Evolutionary conservation across 2,113 vertebrate genomes (phyloP).

Genomic region (Otocyon megalotis): DNA sequence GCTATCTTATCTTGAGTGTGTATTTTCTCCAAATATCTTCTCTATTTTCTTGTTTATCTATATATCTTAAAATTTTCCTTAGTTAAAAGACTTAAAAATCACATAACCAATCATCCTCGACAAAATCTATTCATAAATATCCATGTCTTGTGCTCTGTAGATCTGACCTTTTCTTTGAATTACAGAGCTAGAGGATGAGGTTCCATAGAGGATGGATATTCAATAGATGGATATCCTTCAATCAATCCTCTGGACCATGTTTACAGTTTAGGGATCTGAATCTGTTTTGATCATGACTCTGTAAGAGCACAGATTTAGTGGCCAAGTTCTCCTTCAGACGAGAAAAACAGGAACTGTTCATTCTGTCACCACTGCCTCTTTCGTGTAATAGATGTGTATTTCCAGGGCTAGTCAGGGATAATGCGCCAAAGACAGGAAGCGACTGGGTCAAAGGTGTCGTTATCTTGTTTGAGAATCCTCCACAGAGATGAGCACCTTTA

Average conservation of each 20-base stretch:
- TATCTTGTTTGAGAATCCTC: not conserved
- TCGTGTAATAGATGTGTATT: not conserved
- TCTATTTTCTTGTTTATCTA: conserved; percentile 4
- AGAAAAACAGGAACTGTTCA: conserved; percentile 73
- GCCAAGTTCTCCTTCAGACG: conserved; percentile 60
- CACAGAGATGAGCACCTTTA: not conserved
- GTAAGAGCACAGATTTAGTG: not conserved
- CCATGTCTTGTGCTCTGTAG: not conserved
- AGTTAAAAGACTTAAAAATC: not conserved
- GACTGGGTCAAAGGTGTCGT: not conserved
- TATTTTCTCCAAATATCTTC: not conserved
- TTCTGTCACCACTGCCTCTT: conserved; percentile 52
- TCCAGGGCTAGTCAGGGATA: not conserved
- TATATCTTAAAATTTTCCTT: not conserved
- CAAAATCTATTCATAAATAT: not conserved
- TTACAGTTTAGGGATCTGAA: not conserved
- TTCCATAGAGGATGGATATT: not conserved
- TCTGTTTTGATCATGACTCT: not conserved
- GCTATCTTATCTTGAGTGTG: not conserved
- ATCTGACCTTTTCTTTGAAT: not conserved
- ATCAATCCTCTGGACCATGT: not conserved
- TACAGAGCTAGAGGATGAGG: not conserved
- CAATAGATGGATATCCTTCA: not conserved
- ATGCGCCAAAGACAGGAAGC: conserved; percentile 18
- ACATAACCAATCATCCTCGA: not conserved